These are phyloP conservation scores for Tanypteryx hageni DNA, from an alignment of 2,888 invertebrate species.

Conservation along the genomic window DNA sequence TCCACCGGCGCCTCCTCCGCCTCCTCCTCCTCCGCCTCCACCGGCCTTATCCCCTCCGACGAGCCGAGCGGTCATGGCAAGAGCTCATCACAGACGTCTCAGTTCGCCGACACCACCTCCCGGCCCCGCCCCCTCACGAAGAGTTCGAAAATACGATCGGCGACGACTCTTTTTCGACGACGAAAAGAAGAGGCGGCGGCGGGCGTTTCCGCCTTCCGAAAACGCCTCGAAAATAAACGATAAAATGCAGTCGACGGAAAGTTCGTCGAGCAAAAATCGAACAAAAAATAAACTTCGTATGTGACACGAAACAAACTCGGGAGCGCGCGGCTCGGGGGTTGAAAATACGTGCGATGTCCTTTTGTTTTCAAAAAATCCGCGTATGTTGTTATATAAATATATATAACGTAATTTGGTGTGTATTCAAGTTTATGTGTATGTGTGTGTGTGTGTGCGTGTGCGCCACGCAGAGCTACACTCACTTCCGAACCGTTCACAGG, in stretches of 20 bases:
- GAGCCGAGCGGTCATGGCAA: slow-evolving; percentile 60
- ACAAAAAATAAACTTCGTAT: not conserved
- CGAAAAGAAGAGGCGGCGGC: not conserved
- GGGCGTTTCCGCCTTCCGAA: not conserved
- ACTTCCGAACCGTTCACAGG: slow-evolving; percentile 60
- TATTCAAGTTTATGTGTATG: not conserved
- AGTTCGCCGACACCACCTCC: slow-evolving; percentile 4
- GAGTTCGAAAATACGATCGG: not conserved
- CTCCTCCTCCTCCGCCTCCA: not conserved
- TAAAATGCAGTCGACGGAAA: not conserved
- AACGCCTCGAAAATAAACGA: not conserved
- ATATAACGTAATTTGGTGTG: not conserved
- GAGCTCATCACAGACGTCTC: slow-evolving; percentile 61
- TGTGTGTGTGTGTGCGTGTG: not conserved
- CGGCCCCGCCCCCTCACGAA: not conserved
- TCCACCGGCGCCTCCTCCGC: slow-evolving; percentile 13
- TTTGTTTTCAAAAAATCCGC: too few relatives aligned
- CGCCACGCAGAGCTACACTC: not conserved
- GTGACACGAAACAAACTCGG: not conserved
- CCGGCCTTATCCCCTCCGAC: slow-evolving; percentile 61
- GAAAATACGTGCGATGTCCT: not conserved
- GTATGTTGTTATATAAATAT: too few relatives aligned
- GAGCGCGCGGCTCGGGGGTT: not conserved
- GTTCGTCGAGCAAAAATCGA: not conserved
- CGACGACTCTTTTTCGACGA: not conserved